phyloP scores from a whole-genome alignment of 92 coral and sea anemone species.

The Phenganax marumi region DNA sequence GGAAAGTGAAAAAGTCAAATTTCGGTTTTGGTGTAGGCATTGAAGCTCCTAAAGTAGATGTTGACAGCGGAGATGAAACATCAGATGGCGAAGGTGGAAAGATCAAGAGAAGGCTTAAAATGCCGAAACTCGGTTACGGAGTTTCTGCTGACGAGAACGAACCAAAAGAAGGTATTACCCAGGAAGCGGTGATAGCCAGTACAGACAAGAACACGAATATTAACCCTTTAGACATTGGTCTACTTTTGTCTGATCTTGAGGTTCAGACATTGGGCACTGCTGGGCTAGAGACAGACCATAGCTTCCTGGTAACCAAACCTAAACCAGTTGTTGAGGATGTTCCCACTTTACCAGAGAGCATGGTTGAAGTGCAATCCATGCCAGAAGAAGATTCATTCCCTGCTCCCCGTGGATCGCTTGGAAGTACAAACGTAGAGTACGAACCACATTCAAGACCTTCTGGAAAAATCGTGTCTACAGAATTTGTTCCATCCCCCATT shows the following conservation, averaged over 20 bases:
- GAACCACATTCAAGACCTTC: neutral
- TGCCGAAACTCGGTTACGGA: conserved; percentile 6
- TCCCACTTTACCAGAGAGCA: conserved; percentile 11
- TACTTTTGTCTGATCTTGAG: conserved; percentile 22
- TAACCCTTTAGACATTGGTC: conserved; percentile 13
- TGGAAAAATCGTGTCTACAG: neutral
- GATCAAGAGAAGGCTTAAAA: conserved; percentile 21
- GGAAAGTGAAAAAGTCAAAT: conserved; percentile 1
- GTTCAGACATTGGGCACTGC: neutral
- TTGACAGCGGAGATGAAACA: conserved; percentile 18
- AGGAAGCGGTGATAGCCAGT: neutral
- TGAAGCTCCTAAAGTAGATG: neutral
- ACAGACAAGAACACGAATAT: neutral
- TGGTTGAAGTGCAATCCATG: conserved; percentile 12
- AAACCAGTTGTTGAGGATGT: neutral
- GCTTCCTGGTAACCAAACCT: neutral
- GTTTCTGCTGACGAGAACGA: neutral
- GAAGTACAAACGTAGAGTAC: conserved; percentile 5
- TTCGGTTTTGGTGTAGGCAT: neutral
- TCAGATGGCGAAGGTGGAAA: conserved; percentile 30
- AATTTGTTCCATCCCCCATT: neutral
- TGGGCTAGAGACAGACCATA: neutral
- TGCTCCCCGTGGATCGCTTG: conserved; percentile 8
- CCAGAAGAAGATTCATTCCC: conserved; percentile 6
- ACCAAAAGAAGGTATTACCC: neutral